Conservation (phyloP, 2,113 vertebrate species). For the Gymnogyps californianus region DNA sequence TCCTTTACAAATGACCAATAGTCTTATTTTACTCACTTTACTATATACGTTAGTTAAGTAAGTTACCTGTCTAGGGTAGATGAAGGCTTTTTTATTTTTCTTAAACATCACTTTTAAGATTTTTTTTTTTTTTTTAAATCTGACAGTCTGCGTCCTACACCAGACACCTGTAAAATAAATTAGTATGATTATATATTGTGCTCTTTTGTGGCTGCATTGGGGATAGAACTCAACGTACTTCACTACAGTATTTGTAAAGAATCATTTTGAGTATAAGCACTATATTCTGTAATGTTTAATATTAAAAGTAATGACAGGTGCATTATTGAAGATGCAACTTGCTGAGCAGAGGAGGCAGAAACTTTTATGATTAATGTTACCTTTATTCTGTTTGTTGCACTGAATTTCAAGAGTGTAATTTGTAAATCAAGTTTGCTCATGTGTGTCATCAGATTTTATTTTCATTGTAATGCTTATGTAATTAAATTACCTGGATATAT, state of each 20-base stretch:
- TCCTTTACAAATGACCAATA: neutral
- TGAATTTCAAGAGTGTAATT: constrained; percentile 62
- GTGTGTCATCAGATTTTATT: constrained; percentile 55
- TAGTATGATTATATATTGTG: constrained; percentile 9
- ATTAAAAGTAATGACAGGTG: constrained; percentile 12
- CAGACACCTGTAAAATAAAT: constrained; percentile 42
- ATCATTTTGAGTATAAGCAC: constrained; percentile 35
- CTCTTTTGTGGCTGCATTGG: constrained; percentile 31
- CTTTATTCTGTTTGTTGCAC: constrained; percentile 61
- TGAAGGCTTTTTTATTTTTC: constrained; percentile 17
- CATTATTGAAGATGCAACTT: constrained; percentile 38
- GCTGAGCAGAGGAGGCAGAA: constrained; percentile 38
- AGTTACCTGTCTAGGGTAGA: neutral
- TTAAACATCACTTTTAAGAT: neutral
- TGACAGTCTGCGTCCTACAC: constrained; percentile 10
- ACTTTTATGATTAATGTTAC: constrained; percentile 21
- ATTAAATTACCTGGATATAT: constrained; percentile 16
- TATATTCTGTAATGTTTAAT: constrained; percentile 47
- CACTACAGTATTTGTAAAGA: constrained; percentile 44
- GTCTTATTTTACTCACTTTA: neutral
- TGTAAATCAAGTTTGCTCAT: constrained; percentile 34
- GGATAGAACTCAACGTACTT: constrained; percentile 48
- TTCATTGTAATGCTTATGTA: constrained; percentile 55
- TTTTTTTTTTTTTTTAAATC: neutral
- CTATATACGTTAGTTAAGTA: neutral